Evolutionary conservation across 2,113 vertebrate species (phyloP).

Genomic region (Stigmatopora argus): DNA sequence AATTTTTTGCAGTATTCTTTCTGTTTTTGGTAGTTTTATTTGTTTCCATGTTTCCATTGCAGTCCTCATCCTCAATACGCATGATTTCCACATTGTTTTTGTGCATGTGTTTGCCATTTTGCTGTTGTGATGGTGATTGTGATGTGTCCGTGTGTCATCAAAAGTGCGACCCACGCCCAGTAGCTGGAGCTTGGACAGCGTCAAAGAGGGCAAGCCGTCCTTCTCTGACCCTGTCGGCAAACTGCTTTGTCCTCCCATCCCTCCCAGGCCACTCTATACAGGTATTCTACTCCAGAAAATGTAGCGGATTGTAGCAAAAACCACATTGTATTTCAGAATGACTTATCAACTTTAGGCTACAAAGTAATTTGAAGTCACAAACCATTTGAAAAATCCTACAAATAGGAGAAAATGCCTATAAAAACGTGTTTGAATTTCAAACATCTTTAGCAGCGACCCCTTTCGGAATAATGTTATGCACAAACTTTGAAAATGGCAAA

Average conservation of each 20-base stretch:
- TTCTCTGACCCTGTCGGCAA: slow-evolving; percentile 83
- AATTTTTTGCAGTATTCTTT: too few relatives aligned
- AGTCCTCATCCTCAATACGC: neutral
- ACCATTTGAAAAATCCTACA: too few relatives aligned
- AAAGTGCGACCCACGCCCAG: slow-evolving; percentile 84
- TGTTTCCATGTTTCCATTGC: neutral
- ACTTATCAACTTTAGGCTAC: too few relatives aligned
- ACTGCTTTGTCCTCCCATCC: slow-evolving; percentile 85
- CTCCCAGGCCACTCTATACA: slow-evolving; percentile 87
- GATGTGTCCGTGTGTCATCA: slow-evolving; percentile 58
- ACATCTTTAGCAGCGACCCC: too few relatives aligned
- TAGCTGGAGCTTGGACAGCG: slow-evolving; percentile 98
- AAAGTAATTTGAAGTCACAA: too few relatives aligned
- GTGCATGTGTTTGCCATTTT: slow-evolving; percentile 18
- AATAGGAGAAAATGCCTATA: too few relatives aligned
- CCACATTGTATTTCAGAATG: too few relatives aligned
- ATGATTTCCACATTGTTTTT: neutral
- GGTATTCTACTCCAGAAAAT: slow-evolving; percentile 69
- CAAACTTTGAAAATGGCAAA: too few relatives aligned
- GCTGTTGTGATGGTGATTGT: slow-evolving; percentile 36
- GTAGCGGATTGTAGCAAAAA: too few relatives aligned
- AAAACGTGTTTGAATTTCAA: too few relatives aligned
- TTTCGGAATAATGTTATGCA: too few relatives aligned
- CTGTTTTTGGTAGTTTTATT: too few relatives aligned
- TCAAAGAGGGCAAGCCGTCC: slow-evolving; percentile 79